These are phyloP conservation scores for Denticeps clupeoides DNA, from an alignment of 2,797 vertebrate species.

Conservation along the genomic window DNA sequence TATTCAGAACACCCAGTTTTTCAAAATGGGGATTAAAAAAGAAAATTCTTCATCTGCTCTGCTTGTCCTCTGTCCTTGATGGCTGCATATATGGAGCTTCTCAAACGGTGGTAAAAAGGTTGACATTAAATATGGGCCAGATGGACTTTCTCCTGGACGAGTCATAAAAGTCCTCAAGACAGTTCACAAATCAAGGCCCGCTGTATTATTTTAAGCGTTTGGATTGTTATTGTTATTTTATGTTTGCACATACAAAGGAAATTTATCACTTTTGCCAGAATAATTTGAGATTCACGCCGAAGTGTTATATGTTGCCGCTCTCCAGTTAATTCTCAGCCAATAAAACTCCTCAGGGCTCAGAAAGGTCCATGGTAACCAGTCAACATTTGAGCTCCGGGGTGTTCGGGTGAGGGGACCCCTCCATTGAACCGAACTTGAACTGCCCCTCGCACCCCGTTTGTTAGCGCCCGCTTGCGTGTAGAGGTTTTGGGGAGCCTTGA, in stretches of 20 bases:
- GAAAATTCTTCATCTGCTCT: conserved; percentile 39
- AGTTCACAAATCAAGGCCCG: conserved; percentile 66
- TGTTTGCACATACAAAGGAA: conserved; percentile 60
- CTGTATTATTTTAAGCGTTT: conserved; percentile 58
- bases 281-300: conserved; percentile 45
- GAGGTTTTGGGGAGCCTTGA: no score
- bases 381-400: conserved; percentile 1
- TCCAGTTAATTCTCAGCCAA: conserved; percentile 50
- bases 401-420: background rate
- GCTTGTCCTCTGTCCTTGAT: conserved; percentile 45
- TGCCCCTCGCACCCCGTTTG: conserved; percentile 27
- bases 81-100: conserved; percentile 40
- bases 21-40: conserved; percentile 49
- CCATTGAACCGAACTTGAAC: conserved; percentile 19
- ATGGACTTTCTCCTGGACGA: conserved; percentile 61
- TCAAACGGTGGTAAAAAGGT: conserved; percentile 49
- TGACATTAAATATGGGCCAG: conserved; percentile 62
- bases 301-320: conserved; percentile 39
- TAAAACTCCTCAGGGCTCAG: conserved; percentile 24
- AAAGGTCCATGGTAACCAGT: background rate
- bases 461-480: no score
- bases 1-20: conserved; percentile 54
- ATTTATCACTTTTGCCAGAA: conserved; percentile 51
- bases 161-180: conserved; percentile 61
- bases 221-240: conserved; percentile 67